Conservation (phyloP, 2,113 vertebrate genomes). For the Nansenia antarctica region DNA sequence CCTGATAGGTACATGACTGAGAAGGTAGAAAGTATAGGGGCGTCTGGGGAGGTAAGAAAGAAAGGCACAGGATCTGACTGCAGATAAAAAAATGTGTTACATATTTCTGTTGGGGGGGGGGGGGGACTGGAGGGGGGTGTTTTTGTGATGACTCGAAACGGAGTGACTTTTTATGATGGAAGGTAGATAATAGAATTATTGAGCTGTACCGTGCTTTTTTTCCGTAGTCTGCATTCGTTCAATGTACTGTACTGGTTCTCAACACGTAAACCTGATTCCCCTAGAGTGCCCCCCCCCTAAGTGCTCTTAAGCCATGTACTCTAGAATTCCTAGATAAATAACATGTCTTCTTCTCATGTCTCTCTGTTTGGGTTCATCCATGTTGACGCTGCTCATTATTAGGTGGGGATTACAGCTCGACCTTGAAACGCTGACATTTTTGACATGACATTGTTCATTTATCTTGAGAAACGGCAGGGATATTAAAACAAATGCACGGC, state of each 20-base stretch:
- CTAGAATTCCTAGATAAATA: conserved; percentile 36
- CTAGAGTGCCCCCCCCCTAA: too few relatives aligned
- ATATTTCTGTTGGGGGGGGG: too few relatives aligned
- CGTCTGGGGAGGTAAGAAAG: background rate
- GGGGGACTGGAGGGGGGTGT: too few relatives aligned
- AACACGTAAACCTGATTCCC: too few relatives aligned
- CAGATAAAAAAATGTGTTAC: conserved; percentile 35
- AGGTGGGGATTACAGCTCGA: conserved; percentile 43
- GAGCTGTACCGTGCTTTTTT: too few relatives aligned
- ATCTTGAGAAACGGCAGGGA: conserved; percentile 37
- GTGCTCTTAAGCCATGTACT: background rate
- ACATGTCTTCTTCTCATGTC: conserved; percentile 39
- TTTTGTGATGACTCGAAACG: too few relatives aligned
- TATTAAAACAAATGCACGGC: conserved; percentile 48
- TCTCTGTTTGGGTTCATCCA: conserved; percentile 34
- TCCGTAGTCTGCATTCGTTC: too few relatives aligned
- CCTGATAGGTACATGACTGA: conserved; percentile 36
- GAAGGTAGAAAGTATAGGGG: conserved; percentile 21
- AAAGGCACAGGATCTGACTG: too few relatives aligned
- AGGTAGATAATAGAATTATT: too few relatives aligned
- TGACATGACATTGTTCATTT: conserved; percentile 48
- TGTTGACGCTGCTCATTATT: conserved; percentile 38
- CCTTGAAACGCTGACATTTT: conserved; percentile 54
- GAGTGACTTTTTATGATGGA: too few relatives aligned
- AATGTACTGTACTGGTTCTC: too few relatives aligned